Evolutionary conservation across 2,888 invertebrate species (phyloP).

Genomic region (Drosophila mayaguana): DNA sequence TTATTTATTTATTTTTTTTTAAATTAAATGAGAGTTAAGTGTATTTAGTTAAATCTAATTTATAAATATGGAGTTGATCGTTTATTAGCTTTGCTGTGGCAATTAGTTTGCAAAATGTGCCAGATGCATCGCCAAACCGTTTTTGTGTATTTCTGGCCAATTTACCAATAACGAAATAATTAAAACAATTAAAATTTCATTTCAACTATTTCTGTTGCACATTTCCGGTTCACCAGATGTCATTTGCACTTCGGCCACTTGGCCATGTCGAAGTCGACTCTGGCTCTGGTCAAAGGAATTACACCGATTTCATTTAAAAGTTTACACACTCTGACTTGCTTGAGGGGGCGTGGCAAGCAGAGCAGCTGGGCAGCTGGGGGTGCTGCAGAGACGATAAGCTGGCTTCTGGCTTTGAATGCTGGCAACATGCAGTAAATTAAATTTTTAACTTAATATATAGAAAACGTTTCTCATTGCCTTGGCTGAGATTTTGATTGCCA

Average conservation of each 20-base stretch:
- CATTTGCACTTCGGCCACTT: slow-evolving; percentile 46
- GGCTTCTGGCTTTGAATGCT: background rate
- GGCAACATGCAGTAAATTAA: slow-evolving; percentile 64
- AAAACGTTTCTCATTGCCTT: slow-evolving; percentile 54
- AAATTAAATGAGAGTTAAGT: background rate
- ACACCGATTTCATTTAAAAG: slow-evolving; percentile 70
- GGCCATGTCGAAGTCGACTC: slow-evolving; percentile 13
- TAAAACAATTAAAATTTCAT: slow-evolving; percentile 74
- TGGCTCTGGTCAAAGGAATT: slow-evolving; percentile 54
- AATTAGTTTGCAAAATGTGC: slow-evolving; percentile 14
- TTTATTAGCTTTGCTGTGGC: slow-evolving; percentile 12
- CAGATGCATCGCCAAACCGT: slow-evolving; percentile 1
- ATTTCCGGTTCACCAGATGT: slow-evolving; percentile 58
- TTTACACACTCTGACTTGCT: slow-evolving; percentile 41
- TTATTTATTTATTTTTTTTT: too few species aligned
- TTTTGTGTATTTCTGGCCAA: slow-evolving; percentile 46
- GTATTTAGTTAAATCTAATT: background rate
- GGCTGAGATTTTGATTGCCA: slow-evolving; percentile 54
- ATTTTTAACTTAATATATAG: slow-evolving; percentile 70
- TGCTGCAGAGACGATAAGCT: background rate
- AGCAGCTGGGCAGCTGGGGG: too few species aligned
- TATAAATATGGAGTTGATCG: background rate
- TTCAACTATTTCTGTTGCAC: slow-evolving; percentile 56
- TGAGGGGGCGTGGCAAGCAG: background rate
- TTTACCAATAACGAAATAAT: slow-evolving; percentile 58